A percentile compares a stretch with the other conserved stretches of the same genome.
Conservation (phyloP, 2,797 vertebrate genomes). For the Chaenodraco wilsoni region DNA sequence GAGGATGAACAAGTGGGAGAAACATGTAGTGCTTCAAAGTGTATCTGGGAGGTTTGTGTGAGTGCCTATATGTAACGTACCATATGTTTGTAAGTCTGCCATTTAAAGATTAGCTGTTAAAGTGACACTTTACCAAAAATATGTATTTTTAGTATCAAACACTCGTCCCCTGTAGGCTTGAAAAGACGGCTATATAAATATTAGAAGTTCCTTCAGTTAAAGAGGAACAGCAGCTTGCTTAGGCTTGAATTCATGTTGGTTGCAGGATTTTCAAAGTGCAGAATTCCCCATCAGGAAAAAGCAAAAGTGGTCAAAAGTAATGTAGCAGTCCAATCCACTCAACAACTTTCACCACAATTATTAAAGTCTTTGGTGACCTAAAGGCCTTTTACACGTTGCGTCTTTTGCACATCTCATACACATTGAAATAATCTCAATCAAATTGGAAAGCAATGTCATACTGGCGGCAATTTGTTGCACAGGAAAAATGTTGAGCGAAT, state of each 20-base stretch:
- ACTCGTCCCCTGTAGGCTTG: background rate
- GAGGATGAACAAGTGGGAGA: conserved; percentile 57
- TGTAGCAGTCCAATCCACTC: too few relatives aligned
- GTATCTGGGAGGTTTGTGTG: conserved; percentile 32
- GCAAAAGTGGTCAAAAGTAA: too few relatives aligned
- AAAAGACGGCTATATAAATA: background rate
- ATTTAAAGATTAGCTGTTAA: conserved; percentile 20
- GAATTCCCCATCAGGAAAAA: conserved; percentile 1
- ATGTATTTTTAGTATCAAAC: conserved; percentile 7
- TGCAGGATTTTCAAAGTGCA: conserved; percentile 1
- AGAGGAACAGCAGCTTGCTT: background rate
- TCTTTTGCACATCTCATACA: too few relatives aligned
- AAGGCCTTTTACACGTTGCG: too few relatives aligned
- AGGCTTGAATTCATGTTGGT: background rate
- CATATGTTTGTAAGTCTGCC: conserved; percentile 23
- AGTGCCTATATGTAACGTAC: conserved; percentile 7
- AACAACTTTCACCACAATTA: background rate
- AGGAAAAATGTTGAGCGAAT: too few relatives aligned
- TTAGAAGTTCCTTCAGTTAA: background rate
- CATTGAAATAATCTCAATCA: too few relatives aligned
- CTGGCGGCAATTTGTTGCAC: too few relatives aligned
- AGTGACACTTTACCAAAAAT: conserved; percentile 2
- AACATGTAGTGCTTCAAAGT: conserved; percentile 54
- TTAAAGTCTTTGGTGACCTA: too few relatives aligned
- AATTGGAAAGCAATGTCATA: too few relatives aligned